Percentiles rank a stretch among this genome's conserved stretches.
Evolutionary conservation across 2,888 invertebrate genomes (phyloP).

Genomic region (Tyria jacobaeae): DNA sequence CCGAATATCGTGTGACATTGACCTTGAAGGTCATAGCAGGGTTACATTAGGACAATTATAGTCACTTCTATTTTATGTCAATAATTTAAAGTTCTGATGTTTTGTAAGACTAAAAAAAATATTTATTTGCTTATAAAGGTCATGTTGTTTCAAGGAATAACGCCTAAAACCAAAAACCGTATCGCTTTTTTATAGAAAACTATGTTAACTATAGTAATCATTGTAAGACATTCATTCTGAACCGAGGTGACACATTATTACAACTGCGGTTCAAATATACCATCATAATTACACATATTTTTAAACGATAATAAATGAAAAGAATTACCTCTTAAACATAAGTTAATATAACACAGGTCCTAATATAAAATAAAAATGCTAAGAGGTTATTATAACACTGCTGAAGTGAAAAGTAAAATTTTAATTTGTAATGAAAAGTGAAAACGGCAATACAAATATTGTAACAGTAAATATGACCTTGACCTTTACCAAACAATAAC

Average conservation of each 20-base stretch:
- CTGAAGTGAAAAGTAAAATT: neutral
- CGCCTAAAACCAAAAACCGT: too few relatives aligned
- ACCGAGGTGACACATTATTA: too few relatives aligned
- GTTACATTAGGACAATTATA: neutral
- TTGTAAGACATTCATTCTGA: too few relatives aligned
- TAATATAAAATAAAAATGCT: neutral
- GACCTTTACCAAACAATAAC: constrained; percentile 30
- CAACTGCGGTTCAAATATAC: too few relatives aligned
- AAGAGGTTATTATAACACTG: neutral
- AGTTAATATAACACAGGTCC: neutral
- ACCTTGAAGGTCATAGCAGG: constrained; percentile 34
- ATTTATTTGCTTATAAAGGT: too few relatives aligned
- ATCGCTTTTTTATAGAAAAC: too few relatives aligned
- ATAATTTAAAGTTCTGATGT: neutral
- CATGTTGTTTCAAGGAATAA: too few relatives aligned
- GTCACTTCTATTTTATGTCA: neutral
- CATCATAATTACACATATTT: too few relatives aligned
- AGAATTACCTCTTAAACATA: neutral
- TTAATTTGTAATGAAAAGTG: constrained; percentile 34
- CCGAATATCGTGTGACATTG: constrained; percentile 33
- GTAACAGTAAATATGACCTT: constrained; percentile 30
- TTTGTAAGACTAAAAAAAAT: neutral
- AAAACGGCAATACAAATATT: constrained; percentile 27
- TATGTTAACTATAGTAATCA: too few relatives aligned
- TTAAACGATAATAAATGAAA: neutral